Evolutionary conservation across 2,888 invertebrate genomes (phyloP), one percentile per base, ranked within the genome.

Genomic region (Achlya flavicornis): DNA sequence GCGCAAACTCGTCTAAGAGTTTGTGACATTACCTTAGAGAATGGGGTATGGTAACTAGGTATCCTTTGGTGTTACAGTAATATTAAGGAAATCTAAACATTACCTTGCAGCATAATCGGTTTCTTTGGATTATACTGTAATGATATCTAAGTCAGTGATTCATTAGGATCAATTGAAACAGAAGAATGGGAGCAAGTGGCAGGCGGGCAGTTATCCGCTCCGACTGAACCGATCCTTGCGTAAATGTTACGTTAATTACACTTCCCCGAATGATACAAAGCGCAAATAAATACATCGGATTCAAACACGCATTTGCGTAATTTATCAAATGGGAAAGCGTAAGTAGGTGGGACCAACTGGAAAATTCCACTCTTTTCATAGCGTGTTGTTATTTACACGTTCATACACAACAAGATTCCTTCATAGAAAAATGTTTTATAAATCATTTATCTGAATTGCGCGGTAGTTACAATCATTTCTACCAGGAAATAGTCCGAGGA

Each of bases 261-360:
- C 19, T 53, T 53, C 53, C 53, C 16, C 19, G 19, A 53, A 2
- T 53, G 19, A 19, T 53, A 53, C 53, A 53, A 19, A 53, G 7
- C 19, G 48, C 10, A 53, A 19, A 53, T 53, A 53, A 53, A 53
- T 53, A 53, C 19, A 53, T 53, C 19, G 10, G 53, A 53, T 53
- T 53, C 19, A 53, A 16, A 53, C 53, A 53, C 53, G 53, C 53
- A 53, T 53, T 53, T 53, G 53, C 53, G 53, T 53, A 53, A 53
- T 53, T 53, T 53, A 53, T 53, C 53, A 53, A 53, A 19, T 53
- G 53, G 19, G 19, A 53, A 53, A 53, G 53, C 53, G 19, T 41
- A 3, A 19, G 16, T 53, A 19, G 10, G 48, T 7, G n/a, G 16
- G n/a, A 12, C 3, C 4, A 14, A 16, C 16, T 48, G 16, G 53